Conservation (phyloP, 2,797 vertebrate species). For the Manis crassicaudata region DNA sequence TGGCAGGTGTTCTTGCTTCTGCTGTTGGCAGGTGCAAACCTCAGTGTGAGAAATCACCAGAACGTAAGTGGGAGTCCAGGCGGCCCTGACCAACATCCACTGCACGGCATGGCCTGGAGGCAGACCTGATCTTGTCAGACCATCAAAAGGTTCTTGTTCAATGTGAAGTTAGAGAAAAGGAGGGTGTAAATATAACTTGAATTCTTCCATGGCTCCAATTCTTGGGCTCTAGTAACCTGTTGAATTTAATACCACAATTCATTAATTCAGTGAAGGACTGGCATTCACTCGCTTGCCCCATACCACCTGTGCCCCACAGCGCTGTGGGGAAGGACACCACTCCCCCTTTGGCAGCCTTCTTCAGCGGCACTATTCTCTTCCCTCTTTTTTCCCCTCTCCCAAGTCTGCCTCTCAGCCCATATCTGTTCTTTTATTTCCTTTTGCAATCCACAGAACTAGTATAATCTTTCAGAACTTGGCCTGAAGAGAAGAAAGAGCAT, state of each 20-base stretch:
- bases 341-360: background rate
- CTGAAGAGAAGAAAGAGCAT: constrained; percentile 58
- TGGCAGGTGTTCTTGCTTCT: background rate
- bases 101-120: background rate
- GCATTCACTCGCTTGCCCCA: background rate
- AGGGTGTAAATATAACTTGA: background rate
- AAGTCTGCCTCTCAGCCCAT: constrained; percentile 17
- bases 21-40: background rate
- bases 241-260: background rate
- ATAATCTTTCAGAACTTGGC: constrained; percentile 64
- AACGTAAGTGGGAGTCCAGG: background rate
- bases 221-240: background rate
- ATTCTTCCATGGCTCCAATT: background rate
- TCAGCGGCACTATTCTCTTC: background rate
- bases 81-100: background rate
- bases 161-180: background rate
- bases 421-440: constrained; percentile 58
- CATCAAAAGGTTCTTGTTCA: background rate
- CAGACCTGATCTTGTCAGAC: background rate
- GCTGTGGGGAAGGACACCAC: background rate
- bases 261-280: background rate
- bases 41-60: constrained; percentile 2
- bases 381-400: background rate
- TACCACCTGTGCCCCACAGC: fast-evolving
- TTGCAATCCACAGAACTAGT: constrained; percentile 27